Percentiles rank a stretch among this genome's conserved stretches.
Conservation (phyloP, 2,888 invertebrate species). For the Euproctis similis region DNA sequence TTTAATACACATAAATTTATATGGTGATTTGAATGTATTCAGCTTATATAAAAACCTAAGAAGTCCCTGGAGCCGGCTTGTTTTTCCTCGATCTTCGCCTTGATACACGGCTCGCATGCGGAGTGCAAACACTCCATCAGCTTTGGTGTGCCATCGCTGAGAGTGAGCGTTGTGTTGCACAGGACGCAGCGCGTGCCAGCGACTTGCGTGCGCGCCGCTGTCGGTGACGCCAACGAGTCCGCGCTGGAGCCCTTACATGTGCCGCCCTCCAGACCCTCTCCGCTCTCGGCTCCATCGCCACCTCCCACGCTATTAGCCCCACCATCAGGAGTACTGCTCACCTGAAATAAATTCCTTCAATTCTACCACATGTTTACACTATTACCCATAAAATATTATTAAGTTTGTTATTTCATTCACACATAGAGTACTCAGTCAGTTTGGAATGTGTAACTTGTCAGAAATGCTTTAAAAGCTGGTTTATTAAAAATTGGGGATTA, state of each 20-base stretch:
- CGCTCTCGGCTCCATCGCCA: conserved; percentile 12
- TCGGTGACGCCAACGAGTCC: conserved; percentile 59
- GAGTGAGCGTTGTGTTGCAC: conserved; percentile 51
- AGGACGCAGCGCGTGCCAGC: conserved; percentile 71
- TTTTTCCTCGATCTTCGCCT: conserved; percentile 77
- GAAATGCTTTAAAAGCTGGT: too few relatives aligned
- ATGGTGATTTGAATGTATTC: too few relatives aligned
- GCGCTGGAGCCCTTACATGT: conserved; percentile 36
- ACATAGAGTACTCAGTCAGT: too few relatives aligned
- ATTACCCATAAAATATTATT: too few relatives aligned
- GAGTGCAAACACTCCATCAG: conserved; percentile 92
- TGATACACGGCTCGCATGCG: conserved; percentile 85
- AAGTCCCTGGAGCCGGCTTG: conserved; percentile 53
- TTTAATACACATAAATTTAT: too few relatives aligned
- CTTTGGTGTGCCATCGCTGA: conserved; percentile 79
- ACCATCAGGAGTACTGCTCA: conserved; percentile 24
- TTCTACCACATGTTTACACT: too few relatives aligned
- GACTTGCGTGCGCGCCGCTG: conserved; percentile 33
- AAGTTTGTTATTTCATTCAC: too few relatives aligned
- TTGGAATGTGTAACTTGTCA: too few relatives aligned
- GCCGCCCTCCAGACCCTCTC: conserved; percentile 16
- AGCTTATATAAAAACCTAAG: too few relatives aligned
- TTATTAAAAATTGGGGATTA: too few relatives aligned
- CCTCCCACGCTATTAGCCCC: conserved; percentile 13
- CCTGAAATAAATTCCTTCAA: too few relatives aligned